Evolutionary conservation across 1,140 invertebrate species (phyloP).

Genomic region (Polypedilum vanderplanki): DNA sequence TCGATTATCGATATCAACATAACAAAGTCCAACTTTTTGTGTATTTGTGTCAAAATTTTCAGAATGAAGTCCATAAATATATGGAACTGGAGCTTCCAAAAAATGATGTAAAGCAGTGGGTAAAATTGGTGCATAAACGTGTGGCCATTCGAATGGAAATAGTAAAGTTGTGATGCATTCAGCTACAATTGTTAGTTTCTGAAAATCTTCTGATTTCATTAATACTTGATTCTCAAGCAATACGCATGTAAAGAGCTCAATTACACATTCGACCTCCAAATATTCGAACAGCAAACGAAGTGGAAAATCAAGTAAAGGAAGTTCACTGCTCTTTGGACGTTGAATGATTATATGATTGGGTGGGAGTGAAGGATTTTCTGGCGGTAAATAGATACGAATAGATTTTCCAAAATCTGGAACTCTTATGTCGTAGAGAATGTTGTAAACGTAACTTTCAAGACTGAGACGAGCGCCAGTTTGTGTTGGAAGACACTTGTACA

Average conservation of each 20-base stretch:
- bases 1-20: constrained; percentile 92
- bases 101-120: constrained; percentile 93
- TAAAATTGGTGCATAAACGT: constrained; percentile 97
- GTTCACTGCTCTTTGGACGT: constrained; percentile 67
- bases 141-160: constrained; percentile 95
- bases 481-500: constrained; percentile 75
- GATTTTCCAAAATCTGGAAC: constrained; percentile 81
- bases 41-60: constrained; percentile 50
- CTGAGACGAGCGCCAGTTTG: constrained; percentile 63
- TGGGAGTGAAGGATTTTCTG: constrained; percentile 61
- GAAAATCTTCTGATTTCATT: constrained; percentile 87
- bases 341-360: constrained; percentile 59
- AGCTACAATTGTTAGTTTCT: constrained; percentile 92
- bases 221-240: constrained; percentile 95
- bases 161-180: constrained; percentile 86
- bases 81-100: constrained; percentile 97
- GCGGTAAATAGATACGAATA: constrained; percentile 71
- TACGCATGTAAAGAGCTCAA: constrained; percentile 92
- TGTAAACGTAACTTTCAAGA: constrained; percentile 91
- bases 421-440: constrained; percentile 89
- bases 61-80: constrained; percentile 87
- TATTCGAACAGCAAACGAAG: constrained; percentile 78
- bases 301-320: constrained; percentile 92
- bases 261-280: constrained; percentile 81
- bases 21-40: constrained; percentile 77